Evolutionary conservation across 2,797 vertebrate genomes (phyloP).

Genomic region (Gallirallus australis): DNA sequence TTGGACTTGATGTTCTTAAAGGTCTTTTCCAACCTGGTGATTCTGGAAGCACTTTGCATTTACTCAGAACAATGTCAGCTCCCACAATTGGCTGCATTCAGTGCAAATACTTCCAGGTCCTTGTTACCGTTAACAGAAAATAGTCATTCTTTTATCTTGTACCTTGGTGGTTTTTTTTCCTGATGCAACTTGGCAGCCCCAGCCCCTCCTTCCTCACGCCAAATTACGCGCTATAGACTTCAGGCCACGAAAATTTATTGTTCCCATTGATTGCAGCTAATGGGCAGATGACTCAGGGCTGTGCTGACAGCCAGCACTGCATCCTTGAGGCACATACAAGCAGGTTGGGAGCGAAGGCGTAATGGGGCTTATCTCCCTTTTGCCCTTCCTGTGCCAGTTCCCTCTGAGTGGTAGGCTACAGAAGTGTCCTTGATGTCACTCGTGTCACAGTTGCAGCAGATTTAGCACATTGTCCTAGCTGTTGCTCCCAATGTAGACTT

Average conservation of each 20-base stretch:
- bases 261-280: constrained; percentile 17
- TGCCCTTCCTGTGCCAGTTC: background rate
- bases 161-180: background rate
- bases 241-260: constrained; percentile 16
- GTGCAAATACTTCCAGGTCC: constrained; percentile 21
- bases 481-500: background rate
- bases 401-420: background rate
- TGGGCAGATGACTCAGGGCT: constrained; percentile 29
- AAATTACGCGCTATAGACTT: background rate
- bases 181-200: constrained; percentile 6
- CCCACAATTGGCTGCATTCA: background rate
- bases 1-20: too few relatives aligned
- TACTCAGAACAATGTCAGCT: background rate
- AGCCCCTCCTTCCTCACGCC: background rate
- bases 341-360: background rate
- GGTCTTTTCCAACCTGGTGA: too few relatives aligned
- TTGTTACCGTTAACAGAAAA: constrained; percentile 1
- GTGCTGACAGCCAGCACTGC: background rate
- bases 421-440: background rate
- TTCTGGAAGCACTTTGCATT: background rate
- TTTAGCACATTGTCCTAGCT: background rate
- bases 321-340: background rate
- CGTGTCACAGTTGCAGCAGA: accelerated
- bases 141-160: background rate
- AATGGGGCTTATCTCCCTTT: background rate